Conservation (phyloP, 2,888 invertebrate genomes). For the Helobdella robusta region DNA sequence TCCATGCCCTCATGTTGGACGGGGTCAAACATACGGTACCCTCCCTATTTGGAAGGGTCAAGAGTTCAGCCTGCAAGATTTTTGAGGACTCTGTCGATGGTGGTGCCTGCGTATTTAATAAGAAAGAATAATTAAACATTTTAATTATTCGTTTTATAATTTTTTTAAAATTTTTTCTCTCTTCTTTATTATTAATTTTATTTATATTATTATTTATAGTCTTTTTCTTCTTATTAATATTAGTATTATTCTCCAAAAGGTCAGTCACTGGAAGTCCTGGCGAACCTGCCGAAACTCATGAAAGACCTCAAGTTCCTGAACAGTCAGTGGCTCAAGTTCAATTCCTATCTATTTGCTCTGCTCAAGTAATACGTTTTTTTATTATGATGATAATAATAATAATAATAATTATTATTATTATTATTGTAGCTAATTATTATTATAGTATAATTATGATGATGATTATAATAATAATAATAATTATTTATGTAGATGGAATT, state of each 20-base stretch:
- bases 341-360: conserved; percentile 75
- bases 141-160: no score
- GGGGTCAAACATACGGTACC: conserved; percentile 71
- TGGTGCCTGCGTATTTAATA: conserved; percentile 47
- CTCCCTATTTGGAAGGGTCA: conserved; percentile 74
- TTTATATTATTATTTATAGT: no score
- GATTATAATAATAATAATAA: no score
- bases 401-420: no score
- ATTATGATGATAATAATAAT: no score
- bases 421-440: no score
- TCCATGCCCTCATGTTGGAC: conserved; percentile 73
- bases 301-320: conserved; percentile 72
- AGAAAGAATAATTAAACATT: background rate
- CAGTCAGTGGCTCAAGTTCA: conserved; percentile 75
- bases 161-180: no score
- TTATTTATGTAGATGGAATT: no score
- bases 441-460: no score
- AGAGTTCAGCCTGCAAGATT: conserved; percentile 79
- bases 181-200: no score
- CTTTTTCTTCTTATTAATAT: no score
- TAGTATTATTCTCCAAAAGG: conserved; percentile 54
- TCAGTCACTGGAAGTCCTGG: conserved; percentile 70
- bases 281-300: conserved; percentile 71
- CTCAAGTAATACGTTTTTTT: conserved; percentile 67
- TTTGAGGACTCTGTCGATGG: conserved; percentile 77